Evolutionary conservation across 2,888 invertebrate genomes (phyloP).

Genomic region (Dinocampus coccinellae): DNA sequence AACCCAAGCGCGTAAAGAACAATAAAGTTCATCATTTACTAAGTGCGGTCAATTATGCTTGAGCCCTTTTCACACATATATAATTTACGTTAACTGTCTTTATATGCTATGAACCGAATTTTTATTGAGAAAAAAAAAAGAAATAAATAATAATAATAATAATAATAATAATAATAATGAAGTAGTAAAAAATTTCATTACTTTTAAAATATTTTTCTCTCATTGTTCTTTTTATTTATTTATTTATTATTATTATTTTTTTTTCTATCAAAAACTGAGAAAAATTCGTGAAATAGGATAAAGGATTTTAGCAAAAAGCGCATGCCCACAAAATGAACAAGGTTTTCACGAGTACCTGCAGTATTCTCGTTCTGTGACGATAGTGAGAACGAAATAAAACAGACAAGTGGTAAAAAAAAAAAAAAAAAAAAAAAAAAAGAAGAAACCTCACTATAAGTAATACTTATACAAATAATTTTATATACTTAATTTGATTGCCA

Average conservation of each 20-base stretch:
- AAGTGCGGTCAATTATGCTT: not conserved
- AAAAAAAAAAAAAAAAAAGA: not conserved
- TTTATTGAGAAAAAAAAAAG: too few species aligned
- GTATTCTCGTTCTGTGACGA: not conserved
- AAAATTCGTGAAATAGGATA: not conserved
- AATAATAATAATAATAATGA: too few species aligned
- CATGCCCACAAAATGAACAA: not conserved
- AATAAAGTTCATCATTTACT: not conserved
- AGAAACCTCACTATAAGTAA: not conserved
- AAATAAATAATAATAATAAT: too few species aligned
- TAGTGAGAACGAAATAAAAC: not conserved
- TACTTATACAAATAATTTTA: too few species aligned
- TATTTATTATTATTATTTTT: not conserved
- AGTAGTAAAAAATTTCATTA: too few species aligned
- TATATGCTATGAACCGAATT: too few species aligned
- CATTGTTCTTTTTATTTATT: not conserved
- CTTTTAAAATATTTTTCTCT: too few species aligned
- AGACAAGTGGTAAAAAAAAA: not conserved
- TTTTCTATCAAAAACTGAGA: not conserved
- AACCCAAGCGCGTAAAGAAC: slow-evolving; percentile 11
- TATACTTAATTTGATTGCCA: too few species aligned
- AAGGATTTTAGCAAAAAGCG: not conserved
- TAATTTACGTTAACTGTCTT: not conserved
- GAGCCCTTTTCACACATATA: not conserved
- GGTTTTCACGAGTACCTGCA: not conserved